These are phyloP conservation scores for Morone chrysops DNA, from an alignment of 2,113 vertebrate species.

Conservation along the genomic window DNA sequence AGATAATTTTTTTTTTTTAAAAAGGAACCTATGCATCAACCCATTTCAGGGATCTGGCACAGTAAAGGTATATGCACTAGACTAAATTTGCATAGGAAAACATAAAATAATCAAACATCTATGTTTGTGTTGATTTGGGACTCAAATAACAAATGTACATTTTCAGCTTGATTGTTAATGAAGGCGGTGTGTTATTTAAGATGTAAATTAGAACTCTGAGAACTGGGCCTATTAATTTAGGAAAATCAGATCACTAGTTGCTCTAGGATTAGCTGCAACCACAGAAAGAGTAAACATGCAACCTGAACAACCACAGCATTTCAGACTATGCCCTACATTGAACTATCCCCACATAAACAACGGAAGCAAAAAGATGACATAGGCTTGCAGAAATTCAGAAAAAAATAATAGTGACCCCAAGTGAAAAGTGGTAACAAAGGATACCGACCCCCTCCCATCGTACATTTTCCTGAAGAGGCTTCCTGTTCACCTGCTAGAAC, in stretches of 20 bases:
- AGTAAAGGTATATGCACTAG: not conserved
- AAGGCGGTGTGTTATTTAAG: not conserved
- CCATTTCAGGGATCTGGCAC: not conserved
- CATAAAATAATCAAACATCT: slow-evolving; percentile 1
- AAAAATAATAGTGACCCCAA: slow-evolving; percentile 20
- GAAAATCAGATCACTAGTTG: not conserved
- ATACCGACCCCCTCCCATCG: slow-evolving; percentile 60
- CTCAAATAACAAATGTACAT: slow-evolving; percentile 49
- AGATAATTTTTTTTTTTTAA: not conserved
- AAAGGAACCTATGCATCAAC: not conserved
- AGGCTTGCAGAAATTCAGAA: slow-evolving; percentile 18
- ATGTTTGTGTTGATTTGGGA: slow-evolving; percentile 40
- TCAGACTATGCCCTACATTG: not conserved
- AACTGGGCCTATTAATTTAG: not conserved
- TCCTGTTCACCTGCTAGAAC: slow-evolving; percentile 84
- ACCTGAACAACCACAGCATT: not conserved
- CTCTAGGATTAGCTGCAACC: not conserved
- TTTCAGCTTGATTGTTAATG: not conserved
- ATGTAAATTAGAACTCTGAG: not conserved
- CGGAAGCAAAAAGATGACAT: not conserved
- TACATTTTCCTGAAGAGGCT: slow-evolving; percentile 81
- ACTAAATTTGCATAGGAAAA: slow-evolving; percentile 48
- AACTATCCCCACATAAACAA: slow-evolving; percentile 9
- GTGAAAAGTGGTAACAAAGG: slow-evolving; percentile 65
- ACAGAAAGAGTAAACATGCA: not conserved